Evolutionary conservation across 2,888 invertebrate genomes (phyloP).

Genomic region (Camptogramma bilineatum): DNA sequence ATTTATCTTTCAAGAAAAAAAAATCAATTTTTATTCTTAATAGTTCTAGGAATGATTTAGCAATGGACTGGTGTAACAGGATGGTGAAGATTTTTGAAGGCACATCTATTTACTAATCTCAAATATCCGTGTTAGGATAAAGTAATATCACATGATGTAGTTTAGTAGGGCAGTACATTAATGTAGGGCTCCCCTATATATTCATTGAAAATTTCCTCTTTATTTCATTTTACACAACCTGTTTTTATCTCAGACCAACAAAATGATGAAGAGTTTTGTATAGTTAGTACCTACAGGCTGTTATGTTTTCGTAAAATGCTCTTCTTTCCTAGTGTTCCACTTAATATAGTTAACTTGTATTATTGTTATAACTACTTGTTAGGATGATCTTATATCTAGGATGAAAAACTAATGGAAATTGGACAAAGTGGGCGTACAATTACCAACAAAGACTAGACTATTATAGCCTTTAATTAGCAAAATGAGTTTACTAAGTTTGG

Average conservation of each 20-base stretch:
- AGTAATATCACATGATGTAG: slow-evolving; percentile 44
- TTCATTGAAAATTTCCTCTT: slow-evolving; percentile 8
- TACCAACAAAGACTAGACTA: slow-evolving; percentile 35
- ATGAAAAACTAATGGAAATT: slow-evolving; percentile 34
- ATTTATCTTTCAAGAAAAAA: neutral
- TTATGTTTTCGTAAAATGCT: slow-evolving; percentile 4
- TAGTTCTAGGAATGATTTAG: slow-evolving; percentile 21
- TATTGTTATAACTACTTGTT: slow-evolving; percentile 28
- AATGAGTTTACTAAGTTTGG: slow-evolving; percentile 24
- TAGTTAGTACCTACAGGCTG: neutral
- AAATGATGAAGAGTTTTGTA: neutral
- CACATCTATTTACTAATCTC: slow-evolving; percentile 66
- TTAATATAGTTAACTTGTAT: slow-evolving; percentile 17
- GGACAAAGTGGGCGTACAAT: slow-evolving; percentile 27
- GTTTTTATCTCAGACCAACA: neutral
- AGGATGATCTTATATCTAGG: slow-evolving; percentile 40
- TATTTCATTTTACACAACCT: neutral
- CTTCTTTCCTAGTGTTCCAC: slow-evolving; percentile 1
- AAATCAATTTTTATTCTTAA: neutral
- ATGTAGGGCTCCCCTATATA: slow-evolving; percentile 17
- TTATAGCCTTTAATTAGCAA: slow-evolving; percentile 33
- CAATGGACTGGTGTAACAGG: slow-evolving; percentile 70
- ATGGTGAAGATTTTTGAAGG: slow-evolving; percentile 74
- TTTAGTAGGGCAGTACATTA: slow-evolving; percentile 9
- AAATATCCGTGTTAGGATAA: slow-evolving; percentile 53